These are phyloP conservation scores for Numida meleagris DNA, from an alignment of 2,113 vertebrate genomes.

Conservation along the genomic window DNA sequence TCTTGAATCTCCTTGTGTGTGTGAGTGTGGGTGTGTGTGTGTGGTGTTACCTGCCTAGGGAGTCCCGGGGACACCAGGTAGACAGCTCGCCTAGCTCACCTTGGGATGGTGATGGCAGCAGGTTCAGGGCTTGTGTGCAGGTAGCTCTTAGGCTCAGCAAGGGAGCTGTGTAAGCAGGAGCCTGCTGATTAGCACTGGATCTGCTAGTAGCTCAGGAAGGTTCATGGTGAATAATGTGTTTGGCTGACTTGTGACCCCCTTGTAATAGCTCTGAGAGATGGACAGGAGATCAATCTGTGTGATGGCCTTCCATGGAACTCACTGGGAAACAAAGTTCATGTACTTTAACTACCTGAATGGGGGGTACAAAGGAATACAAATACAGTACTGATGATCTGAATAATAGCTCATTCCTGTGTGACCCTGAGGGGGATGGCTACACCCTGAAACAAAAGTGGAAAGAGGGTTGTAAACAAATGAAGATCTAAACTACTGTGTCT, in stretches of 20 bases:
- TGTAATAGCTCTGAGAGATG: neutral
- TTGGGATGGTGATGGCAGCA: neutral
- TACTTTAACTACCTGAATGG: constrained; percentile 2
- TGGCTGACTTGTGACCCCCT: neutral
- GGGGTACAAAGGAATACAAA: neutral
- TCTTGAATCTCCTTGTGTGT: neutral
- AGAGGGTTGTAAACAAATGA: neutral
- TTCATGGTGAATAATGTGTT: neutral
- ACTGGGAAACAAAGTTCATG: neutral
- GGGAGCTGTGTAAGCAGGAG: neutral
- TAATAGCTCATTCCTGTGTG: neutral
- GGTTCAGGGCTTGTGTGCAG: neutral
- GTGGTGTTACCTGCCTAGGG: neutral
- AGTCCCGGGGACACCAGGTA: neutral
- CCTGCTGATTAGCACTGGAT: neutral
- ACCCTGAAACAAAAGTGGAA: neutral
- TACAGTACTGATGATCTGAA: neutral
- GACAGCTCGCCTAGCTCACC: neutral
- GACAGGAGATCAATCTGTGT: neutral
- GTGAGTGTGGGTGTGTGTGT: fast-evolving
- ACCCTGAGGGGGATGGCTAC: neutral
- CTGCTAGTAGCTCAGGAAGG: neutral
- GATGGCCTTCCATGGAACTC: neutral
- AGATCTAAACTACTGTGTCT: neutral
- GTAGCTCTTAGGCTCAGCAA: neutral